phyloP scores from a whole-genome alignment of 1,140 invertebrate species.

The Anadara kagoshimensis region DNA sequence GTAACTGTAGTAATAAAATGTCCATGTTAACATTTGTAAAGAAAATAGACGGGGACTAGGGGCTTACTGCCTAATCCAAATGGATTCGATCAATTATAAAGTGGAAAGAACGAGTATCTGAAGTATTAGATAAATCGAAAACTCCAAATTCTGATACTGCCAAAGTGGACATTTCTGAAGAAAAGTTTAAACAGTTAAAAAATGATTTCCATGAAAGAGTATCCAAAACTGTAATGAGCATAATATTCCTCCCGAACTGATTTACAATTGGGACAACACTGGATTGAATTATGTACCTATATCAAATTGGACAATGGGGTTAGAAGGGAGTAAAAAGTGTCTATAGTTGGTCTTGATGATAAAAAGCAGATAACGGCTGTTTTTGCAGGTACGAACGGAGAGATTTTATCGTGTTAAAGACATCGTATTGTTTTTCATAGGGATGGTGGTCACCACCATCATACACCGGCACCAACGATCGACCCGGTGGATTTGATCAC shows the following conservation, averaged over 20 bases:
- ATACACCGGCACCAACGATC: no score
- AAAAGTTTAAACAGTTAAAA: slow-evolving; percentile 13
- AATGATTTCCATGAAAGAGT: slow-evolving; percentile 12
- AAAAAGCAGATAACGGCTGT: slow-evolving; percentile 16
- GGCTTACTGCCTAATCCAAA: no score
- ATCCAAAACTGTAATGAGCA: slow-evolving; percentile 1
- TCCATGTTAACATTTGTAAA: no score
- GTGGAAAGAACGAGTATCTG: no score
- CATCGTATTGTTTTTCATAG: no score
- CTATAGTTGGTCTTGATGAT: slow-evolving; percentile 14
- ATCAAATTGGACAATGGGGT: slow-evolving; percentile 22
- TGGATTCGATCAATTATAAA: no score
- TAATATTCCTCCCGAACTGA: slow-evolving; percentile 11
- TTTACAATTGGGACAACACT: slow-evolving; percentile 11
- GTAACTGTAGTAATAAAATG: no score
- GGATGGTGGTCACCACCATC: no score
- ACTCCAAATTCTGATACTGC: not conserved
- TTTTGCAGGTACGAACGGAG: not conserved
- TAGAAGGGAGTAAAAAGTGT: slow-evolving; percentile 12
- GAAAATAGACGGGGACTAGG: no score
- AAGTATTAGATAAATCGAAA: no score
- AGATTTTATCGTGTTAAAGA: no score
- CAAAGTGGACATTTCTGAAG: slow-evolving; percentile 11
- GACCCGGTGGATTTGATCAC: no score
- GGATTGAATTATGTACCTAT: slow-evolving; percentile 8